Evolutionary conservation across 2,888 invertebrate genomes (phyloP).

Genomic region (Limulus polyphemus): DNA sequence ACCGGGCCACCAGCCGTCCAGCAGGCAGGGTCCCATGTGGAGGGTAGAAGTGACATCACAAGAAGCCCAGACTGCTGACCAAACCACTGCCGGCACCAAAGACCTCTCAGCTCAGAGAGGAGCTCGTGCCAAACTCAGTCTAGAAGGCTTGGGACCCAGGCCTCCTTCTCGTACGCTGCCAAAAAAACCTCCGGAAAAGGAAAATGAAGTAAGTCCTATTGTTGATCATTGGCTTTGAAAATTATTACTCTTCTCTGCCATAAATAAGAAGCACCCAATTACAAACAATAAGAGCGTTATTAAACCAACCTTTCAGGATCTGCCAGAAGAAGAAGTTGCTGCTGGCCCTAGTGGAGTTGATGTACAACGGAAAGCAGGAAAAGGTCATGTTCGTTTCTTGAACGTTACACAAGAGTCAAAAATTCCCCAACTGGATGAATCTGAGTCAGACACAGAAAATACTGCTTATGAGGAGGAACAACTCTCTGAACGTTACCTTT

Average conservation of each 20-base stretch:
- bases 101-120: conserved; percentile 11
- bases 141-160: conserved; percentile 25
- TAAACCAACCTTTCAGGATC: conserved; percentile 78
- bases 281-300: conserved; percentile 52
- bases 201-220: conserved; percentile 22
- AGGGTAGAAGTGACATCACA: conserved; percentile 23
- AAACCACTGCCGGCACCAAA: conserved; percentile 16
- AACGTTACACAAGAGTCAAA: conserved; percentile 20
- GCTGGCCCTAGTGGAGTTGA: conserved; percentile 1
- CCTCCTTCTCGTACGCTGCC: conserved; percentile 14
- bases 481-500: conserved; percentile 79
- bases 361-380: conserved; percentile 43
- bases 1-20: conserved; percentile 12
- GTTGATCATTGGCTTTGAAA: conserved; percentile 53
- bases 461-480: conserved; percentile 64
- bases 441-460: conserved; percentile 70
- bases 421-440: conserved; percentile 40
- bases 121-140: conserved; percentile 24
- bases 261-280: conserved; percentile 75
- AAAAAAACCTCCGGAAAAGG: background rate
- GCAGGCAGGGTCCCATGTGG: conserved; percentile 21
- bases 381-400: conserved; percentile 26
- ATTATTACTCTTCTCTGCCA: conserved; percentile 77
- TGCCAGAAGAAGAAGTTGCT: conserved; percentile 39
- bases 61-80: conserved; percentile 21